Conservation (phyloP, 2,797 vertebrate genomes). For the Syngnathus rostellatus region DNA sequence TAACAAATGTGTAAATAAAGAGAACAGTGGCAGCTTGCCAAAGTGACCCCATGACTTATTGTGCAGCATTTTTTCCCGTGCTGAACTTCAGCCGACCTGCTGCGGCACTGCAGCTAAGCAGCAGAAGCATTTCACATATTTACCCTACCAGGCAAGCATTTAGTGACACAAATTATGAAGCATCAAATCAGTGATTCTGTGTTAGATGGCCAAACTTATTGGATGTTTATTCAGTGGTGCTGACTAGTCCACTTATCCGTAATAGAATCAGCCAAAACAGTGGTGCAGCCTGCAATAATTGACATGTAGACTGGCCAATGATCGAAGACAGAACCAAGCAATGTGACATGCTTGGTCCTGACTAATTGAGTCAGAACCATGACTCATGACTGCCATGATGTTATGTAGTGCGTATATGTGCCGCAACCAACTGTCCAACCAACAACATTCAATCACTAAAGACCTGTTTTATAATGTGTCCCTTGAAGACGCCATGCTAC, state of each 20-base stretch:
- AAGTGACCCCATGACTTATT: slow-evolving; percentile 40
- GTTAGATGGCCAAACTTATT: background rate
- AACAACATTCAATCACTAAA: background rate
- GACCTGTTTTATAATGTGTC: background rate
- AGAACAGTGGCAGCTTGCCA: slow-evolving; percentile 33
- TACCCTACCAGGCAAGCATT: slow-evolving; percentile 22
- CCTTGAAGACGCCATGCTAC: slow-evolving; percentile 20
- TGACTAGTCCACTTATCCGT: background rate
- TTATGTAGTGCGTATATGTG: background rate
- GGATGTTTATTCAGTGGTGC: background rate
- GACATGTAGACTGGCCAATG: background rate
- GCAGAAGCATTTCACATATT: slow-evolving; percentile 2
- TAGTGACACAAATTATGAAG: background rate
- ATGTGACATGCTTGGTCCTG: background rate
- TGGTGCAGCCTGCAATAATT: background rate
- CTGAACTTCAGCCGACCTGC: slow-evolving; percentile 20
- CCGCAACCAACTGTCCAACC: background rate
- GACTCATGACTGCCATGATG: background rate
- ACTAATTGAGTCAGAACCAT: background rate
- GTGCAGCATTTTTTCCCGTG: slow-evolving; percentile 4
- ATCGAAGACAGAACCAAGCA: background rate
- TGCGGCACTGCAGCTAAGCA: slow-evolving; percentile 24
- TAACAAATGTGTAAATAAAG: slow-evolving; percentile 53
- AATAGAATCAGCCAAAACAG: background rate
- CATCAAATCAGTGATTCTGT: background rate